Base-by-base conservation (phyloP, 2,797 vertebrate genomes). In the Coracias cyanogaster region DNA sequence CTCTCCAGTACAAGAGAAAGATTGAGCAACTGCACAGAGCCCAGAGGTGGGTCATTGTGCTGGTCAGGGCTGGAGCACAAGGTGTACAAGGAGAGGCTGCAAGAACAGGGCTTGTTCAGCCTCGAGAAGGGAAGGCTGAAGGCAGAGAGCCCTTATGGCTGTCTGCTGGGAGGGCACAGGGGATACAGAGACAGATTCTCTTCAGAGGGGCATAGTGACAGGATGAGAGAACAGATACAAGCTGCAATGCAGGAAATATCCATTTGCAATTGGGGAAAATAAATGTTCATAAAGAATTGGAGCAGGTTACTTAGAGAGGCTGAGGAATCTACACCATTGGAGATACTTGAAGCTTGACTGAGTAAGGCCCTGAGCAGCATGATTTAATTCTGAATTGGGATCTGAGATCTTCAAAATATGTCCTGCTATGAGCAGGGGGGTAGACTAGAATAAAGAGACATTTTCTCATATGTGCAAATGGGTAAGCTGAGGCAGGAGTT, bases 31-130 rank as follows among this genome's bases (percentile, higher is more conserved):
- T 10, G 31, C 25, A 9, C 6, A 7, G 35, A 82, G 3, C 12
- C 6, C 48, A 39, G 22, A 0, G 0, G 26, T 14, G 35, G 48
- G 45, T 15, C 29, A 10, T 20, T 1, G 1, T 43, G 28, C 33
- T 48, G 55, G 4, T 31, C 17, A 33, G 54, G 61, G 13, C 24
- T 11, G 72, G 37, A 85, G 31, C 10, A 22, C 25, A 18, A 22
- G 9, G 24, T 12, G 5, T 22, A 5, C 0, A 3, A 65, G 26
- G 4, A 64, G 13, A 48, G 17, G 31, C 51, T 70, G 18, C 4
- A 6, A 52, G 31, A 57, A 3, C 3, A 55, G 52, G 8, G 21
- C 28, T 37, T 31, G 16, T 1, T 48, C 31, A 28, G 13, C 3
- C 31, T 67, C 35, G 11, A 55, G n/a, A 45, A 46, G 29, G 64